These are phyloP conservation scores for Nothoprocta perdicaria DNA, from an alignment of 2,113 vertebrate species.

Conservation along the genomic window DNA sequence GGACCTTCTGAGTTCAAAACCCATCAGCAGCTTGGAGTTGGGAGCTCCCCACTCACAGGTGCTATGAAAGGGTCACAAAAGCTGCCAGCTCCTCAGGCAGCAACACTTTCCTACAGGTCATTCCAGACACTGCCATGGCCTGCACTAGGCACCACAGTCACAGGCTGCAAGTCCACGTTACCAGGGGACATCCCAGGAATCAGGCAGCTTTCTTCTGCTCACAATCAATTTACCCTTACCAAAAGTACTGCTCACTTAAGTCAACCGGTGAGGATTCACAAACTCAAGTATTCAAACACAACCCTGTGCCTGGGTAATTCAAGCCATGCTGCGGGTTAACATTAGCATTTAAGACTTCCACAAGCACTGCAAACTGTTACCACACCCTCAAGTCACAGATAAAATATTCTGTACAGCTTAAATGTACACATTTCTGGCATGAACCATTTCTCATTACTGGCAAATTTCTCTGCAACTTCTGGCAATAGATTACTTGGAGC, in stretches of 20 bases:
- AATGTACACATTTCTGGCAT: slow-evolving; percentile 9
- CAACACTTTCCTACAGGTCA: not conserved
- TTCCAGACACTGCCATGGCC: not conserved
- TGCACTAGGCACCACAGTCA: not conserved
- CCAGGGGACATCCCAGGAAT: not conserved
- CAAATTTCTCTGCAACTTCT: not conserved
- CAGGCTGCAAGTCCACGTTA: not conserved
- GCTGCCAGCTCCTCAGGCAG: not conserved
- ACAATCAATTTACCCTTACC: not conserved
- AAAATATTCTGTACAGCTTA: slow-evolving; percentile 26
- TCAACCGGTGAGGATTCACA: not conserved
- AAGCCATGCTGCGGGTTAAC: not conserved
- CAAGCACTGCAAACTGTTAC: slow-evolving; percentile 47
- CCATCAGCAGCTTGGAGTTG: not conserved
- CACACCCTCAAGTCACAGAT: slow-evolving; percentile 37
- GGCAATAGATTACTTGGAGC: not conserved
- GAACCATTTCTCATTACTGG: not conserved
- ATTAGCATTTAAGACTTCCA: slow-evolving; percentile 3
- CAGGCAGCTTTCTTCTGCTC: not conserved
- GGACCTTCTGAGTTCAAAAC: not conserved
- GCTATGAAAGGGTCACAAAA: not conserved
- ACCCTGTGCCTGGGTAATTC: not conserved
- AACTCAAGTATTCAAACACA: not conserved
- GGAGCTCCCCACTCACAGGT: not conserved
- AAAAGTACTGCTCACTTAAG: not conserved